Conservation (phyloP, 2,113 vertebrate species). For the Gopherus flavomarginatus region DNA sequence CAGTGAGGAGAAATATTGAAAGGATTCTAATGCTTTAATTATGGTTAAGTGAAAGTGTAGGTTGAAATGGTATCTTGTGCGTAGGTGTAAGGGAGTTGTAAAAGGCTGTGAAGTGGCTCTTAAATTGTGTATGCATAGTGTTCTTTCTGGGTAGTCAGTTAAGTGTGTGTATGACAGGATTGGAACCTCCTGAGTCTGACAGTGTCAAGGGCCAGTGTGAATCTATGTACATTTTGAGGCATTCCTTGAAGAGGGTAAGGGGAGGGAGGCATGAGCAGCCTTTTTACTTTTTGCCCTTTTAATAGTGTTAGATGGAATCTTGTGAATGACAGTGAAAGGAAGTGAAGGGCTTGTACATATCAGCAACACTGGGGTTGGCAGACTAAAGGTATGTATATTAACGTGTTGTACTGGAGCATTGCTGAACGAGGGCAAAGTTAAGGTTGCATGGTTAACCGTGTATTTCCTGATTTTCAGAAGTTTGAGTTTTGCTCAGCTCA, state of each 20-base stretch:
- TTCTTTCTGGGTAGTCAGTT: neutral
- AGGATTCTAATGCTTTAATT: neutral
- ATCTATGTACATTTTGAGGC: neutral
- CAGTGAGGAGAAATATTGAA: neutral
- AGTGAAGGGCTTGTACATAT: neutral
- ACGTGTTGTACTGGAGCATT: neutral
- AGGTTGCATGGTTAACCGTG: neutral
- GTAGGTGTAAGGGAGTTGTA: neutral
- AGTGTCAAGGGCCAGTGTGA: neutral
- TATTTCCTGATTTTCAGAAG: neutral
- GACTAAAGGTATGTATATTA: neutral
- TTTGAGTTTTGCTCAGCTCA: neutral
- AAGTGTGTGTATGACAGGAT: neutral
- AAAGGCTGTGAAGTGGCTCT: neutral
- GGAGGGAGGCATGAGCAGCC: neutral
- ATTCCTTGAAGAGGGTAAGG: neutral
- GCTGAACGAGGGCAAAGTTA: neutral
- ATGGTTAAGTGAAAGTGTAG: neutral
- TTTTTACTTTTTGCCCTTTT: neutral
- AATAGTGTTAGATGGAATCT: neutral
- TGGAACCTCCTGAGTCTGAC: neutral
- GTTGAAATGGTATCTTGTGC: neutral
- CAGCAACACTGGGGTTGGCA: neutral
- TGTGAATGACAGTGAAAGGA: neutral
- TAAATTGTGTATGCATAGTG: neutral